A percentile compares a stretch with the other conserved stretches of the same genome.
phyloP scores from a whole-genome alignment of 2,113 vertebrate genomes.

The Stegastes partitus region DNA sequence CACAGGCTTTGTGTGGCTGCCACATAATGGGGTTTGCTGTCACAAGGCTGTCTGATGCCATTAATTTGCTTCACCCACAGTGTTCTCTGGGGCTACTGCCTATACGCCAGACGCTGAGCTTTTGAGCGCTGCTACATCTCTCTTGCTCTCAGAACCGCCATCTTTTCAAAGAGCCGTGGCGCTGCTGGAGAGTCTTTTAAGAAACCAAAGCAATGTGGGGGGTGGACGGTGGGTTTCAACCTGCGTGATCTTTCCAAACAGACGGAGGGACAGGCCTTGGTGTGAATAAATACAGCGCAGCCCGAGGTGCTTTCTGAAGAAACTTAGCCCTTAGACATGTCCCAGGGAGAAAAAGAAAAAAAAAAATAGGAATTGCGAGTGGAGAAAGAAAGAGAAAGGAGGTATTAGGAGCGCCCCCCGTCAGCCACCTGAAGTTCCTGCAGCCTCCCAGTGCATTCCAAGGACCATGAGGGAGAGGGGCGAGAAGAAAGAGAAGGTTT shows the following conservation, averaged over 20 bases:
- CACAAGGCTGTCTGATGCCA: conserved; percentile 76
- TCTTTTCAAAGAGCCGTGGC: conserved; percentile 60
- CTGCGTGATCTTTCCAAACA: conserved; percentile 60
- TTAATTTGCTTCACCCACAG: conserved; percentile 69
- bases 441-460: conserved; percentile 71
- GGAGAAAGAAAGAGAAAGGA: conserved; percentile 39
- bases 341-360: conserved; percentile 22
- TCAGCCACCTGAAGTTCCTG: conserved; percentile 62
- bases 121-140: conserved; percentile 44
- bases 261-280: conserved; percentile 33
- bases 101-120: conserved; percentile 39
- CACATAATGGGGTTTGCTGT: conserved; percentile 67
- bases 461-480: conserved; percentile 38
- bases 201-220: conserved; percentile 49
- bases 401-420: conserved; percentile 65
- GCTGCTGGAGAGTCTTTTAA: conserved; percentile 71
- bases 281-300: conserved; percentile 58
- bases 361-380: neutral
- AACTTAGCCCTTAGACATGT: conserved; percentile 45
- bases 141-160: conserved; percentile 35
- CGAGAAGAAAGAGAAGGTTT: conserved; percentile 41
- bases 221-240: conserved; percentile 55
- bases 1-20: conserved; percentile 50
- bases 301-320: conserved; percentile 47
- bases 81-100: conserved; percentile 50